Evolutionary conservation across 1,140 invertebrate species (phyloP).

Genomic region (Prorops nasuta): DNA sequence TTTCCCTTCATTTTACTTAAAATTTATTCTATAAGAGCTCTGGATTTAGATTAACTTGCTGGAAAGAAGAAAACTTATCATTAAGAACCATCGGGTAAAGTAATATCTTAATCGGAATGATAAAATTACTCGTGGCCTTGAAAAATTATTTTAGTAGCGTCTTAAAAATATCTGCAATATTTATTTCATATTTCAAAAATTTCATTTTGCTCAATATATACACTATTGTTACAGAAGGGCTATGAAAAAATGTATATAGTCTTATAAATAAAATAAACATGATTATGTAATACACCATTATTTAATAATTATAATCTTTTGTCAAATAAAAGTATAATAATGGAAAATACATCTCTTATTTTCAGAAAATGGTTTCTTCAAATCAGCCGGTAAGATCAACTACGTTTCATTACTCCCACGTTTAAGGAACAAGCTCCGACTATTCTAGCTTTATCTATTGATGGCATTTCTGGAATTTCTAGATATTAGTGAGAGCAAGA

Average conservation of each 20-base stretch:
- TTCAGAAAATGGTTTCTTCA: slow-evolving; percentile 45
- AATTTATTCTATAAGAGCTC: neutral
- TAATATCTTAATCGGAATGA: too few relatives aligned
- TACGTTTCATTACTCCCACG: neutral
- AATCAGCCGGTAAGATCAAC: slow-evolving; percentile 39
- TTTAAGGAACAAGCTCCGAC: slow-evolving; percentile 22
- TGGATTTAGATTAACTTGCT: neutral
- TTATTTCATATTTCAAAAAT: neutral
- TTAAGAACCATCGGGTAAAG: too few relatives aligned
- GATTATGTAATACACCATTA: neutral
- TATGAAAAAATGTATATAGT: neutral
- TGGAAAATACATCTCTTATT: slow-evolving; percentile 18
- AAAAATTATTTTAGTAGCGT: too few relatives aligned
- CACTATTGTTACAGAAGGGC: neutral
- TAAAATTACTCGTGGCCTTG: too few relatives aligned
- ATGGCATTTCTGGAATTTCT: slow-evolving; percentile 18
- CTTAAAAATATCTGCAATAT: too few relatives aligned
- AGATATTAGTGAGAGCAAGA: slow-evolving; percentile 38
- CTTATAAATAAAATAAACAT: neutral
- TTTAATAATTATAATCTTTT: slow-evolving; percentile 6
- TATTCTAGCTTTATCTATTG: slow-evolving; percentile 29
- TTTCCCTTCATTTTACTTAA: neutral
- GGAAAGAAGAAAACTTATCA: too few relatives aligned
- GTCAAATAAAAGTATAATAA: neutral
- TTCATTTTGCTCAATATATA: neutral